A percentile compares a stretch with the other conserved stretches of the same genome.
Conservation (phyloP, 2,113 vertebrate genomes). For the Clarias batrachus region DNA sequence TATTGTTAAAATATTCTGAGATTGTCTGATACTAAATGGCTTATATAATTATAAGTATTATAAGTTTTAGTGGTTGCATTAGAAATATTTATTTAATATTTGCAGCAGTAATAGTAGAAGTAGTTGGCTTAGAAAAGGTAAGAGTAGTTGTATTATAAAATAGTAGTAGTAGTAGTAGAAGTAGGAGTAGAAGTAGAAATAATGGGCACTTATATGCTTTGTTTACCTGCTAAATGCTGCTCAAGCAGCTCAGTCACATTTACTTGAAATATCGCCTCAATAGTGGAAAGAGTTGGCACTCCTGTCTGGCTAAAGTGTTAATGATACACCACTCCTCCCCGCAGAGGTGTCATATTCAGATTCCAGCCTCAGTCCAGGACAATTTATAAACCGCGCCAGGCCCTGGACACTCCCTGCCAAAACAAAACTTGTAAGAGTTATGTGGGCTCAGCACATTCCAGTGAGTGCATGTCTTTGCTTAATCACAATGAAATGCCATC, state of each 20-base stretch:
- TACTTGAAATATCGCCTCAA: slow-evolving; percentile 3
- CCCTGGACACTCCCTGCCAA: slow-evolving; percentile 5
- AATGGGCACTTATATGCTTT: background rate
- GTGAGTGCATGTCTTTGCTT: background rate
- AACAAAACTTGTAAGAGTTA: slow-evolving; percentile 1
- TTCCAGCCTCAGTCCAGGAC: slow-evolving; percentile 32
- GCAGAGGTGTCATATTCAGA: slow-evolving; percentile 47
- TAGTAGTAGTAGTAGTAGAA: background rate
- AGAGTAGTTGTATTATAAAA: background rate
- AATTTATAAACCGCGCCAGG: slow-evolving; percentile 19
- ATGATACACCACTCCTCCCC: background rate
- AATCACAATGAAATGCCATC: background rate
- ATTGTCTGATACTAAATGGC: background rate
- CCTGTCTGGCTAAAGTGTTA: slow-evolving; percentile 21
- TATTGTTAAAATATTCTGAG: background rate
- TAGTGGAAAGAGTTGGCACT: background rate
- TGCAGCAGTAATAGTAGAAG: background rate
- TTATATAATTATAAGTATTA: background rate
- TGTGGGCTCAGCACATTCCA: slow-evolving; percentile 20
- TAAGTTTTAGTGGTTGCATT: background rate
- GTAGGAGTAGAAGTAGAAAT: background rate
- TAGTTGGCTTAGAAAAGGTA: too few species aligned
- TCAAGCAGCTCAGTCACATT: slow-evolving; percentile 16
- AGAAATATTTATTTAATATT: background rate
- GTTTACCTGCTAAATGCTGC: background rate